Evolutionary conservation across 2,113 vertebrate species (phyloP), one percentile per base, ranked within the genome.

Genomic region (Vidua macroura): DNA sequence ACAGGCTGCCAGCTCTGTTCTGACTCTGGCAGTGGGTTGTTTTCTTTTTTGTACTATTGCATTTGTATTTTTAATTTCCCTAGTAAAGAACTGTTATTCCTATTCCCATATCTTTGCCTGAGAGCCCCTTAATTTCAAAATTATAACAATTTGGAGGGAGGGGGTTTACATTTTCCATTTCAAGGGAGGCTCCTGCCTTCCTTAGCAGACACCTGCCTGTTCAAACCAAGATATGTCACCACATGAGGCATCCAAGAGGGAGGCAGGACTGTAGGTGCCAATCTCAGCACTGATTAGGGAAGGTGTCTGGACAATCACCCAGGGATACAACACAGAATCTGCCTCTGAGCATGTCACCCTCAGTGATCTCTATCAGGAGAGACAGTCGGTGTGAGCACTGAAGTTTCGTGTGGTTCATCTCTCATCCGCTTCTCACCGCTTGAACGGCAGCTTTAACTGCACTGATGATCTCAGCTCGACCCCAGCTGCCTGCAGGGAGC

Each of bases 191-290:
- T 51, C 24, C 58, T 60, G n/a, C 58, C n/a, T 60, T 37, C 58
- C 58, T 17, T 0, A 60, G n/a, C 15, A 60, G 35, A 25, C 58
- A 60, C 24, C 58, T 60, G 58, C 2, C 35, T 60, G 3, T 60
- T 6, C 35, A 37, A 27, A 37, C 24, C 35, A 9, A 37, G 35
- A 27, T 24, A 18, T 13, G 35, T 60, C 52, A 13, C 60, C 1
- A 0, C 1, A 3, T 28, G 53, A 78, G 33, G 8, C 24, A 64
- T 4, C 39, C 30, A 15, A 41, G 21, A 62, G 0, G 0, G 31
- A 31, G 44, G 30, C 28, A 33, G 35, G 41, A 46, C 15, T 3
- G 2, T 1, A 21, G 51, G 20, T 73, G 67, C 31, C 86, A 70
- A 0, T 44, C 76, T 80, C 11, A 3, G 33, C 43, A 52, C 52